phyloP scores from a whole-genome alignment of 2,797 vertebrate genomes.

The Sebastes vulpes region DNA sequence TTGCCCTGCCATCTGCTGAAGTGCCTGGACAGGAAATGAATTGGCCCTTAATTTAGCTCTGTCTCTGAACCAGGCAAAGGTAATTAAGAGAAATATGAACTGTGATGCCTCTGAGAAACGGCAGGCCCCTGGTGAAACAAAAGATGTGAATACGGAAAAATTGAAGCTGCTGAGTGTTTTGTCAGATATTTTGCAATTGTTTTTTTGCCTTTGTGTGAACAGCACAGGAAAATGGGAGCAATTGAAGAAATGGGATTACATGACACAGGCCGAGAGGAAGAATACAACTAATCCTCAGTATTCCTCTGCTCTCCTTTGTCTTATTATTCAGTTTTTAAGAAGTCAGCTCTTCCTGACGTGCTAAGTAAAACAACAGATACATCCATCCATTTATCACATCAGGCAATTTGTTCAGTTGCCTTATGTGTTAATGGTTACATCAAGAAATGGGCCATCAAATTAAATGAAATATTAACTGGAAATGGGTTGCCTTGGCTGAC shows the following conservation, averaged over 20 bases:
- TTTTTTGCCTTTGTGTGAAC: conserved; percentile 1
- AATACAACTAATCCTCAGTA: conserved; percentile 2
- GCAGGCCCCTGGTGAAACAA: conserved; percentile 13
- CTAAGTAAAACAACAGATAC: conserved; percentile 17
- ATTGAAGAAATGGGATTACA: conserved; percentile 22
- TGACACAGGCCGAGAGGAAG: not conserved
- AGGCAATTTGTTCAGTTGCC: conserved; percentile 6
- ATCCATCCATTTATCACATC: conserved; percentile 7
- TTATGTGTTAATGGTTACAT: conserved; percentile 32
- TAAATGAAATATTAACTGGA: conserved; percentile 13
- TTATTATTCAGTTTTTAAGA: not conserved
- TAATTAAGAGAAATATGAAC: conserved; percentile 72
- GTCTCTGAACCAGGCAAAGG: conserved; percentile 39
- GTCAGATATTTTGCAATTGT: conserved; percentile 6
- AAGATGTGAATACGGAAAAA: conserved; percentile 29
- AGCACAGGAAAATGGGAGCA: not conserved
- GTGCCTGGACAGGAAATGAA: conserved; percentile 65
- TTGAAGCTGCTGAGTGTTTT: not conserved
- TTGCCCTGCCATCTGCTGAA: conserved; percentile 22
- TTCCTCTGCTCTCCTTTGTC: not conserved
- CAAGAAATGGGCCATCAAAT: conserved; percentile 28
- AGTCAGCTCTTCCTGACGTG: not conserved
- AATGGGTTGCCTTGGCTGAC: conserved; percentile 10
- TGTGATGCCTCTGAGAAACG: conserved; percentile 42
- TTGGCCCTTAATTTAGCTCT: conserved; percentile 70